Base-by-base conservation (phyloP, 2,113 vertebrate genomes). In the Aldabrachelys gigantea region DNA sequence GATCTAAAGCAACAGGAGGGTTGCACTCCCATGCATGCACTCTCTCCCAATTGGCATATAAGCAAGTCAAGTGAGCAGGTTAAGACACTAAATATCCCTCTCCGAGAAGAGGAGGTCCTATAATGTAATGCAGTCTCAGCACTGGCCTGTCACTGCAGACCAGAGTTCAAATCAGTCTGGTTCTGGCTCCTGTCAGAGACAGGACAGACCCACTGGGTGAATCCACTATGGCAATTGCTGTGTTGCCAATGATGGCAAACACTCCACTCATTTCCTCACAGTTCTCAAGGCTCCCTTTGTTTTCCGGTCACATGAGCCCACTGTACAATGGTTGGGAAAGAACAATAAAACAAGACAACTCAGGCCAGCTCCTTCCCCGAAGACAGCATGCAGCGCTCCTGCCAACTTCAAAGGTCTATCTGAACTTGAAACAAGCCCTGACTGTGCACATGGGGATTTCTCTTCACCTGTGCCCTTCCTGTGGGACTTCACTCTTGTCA, bases 141-240 rank as follows among this genome's bases (percentile, higher is more conserved):
- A 53, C 56, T 80, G 41, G 3, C 8, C 38, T 94, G 10, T 72
- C 76, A 31, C 17, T 10, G 2, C 21, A 11, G 38, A 44, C 35
- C 93, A 44, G 8, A 24, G 27, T n/a, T 85, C 59, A 89, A 89
- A 75, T 89, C 80, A 92, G 72, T 31, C 57, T 89, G 44, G 4
- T 41, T 19, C 13, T 3, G 4, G 24, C 29, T 4, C 81, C 84
- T 88, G 17, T 62, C 1, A 0, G 50, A 31, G 56, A 59, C 65
- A 44, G n/a, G 47, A 35, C n/a, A 41, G 47, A 17, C 1, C 8
- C 8, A 41, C n/a, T 3, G 2, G 12, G 27, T 82, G 21, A 50
- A 52, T 80, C 0, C 0, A 62, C 38, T 84, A 8, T 69, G 65
- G 27, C 76, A 1, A 0, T 88, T 89, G 31, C 0, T 24, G 1